Conservation (phyloP, 35 echinoderm and acorn worm genomes). For the Acanthaster planci region DNA sequence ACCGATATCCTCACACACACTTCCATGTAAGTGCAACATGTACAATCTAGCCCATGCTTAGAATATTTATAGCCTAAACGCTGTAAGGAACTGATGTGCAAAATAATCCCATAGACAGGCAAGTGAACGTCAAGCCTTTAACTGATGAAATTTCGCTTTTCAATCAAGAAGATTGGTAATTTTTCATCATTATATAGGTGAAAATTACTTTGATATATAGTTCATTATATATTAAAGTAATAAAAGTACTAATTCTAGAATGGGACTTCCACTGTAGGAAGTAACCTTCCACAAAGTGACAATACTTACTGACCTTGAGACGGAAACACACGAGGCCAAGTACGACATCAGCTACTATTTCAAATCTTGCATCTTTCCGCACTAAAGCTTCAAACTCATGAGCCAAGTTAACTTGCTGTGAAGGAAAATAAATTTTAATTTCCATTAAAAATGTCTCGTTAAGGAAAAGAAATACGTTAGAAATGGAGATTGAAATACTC, state of each 20-base stretch:
- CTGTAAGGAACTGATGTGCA: too few relatives aligned
- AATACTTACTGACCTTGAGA: conserved; percentile 64
- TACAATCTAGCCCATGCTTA: too few relatives aligned
- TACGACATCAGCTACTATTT: conserved; percentile 81
- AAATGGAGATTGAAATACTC: too few relatives aligned
- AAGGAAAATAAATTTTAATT: conserved; percentile 14
- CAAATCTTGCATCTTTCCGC: conserved; percentile 63
- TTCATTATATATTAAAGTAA: neutral
- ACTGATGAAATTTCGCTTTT: neutral
- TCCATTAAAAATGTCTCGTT: too few relatives aligned
- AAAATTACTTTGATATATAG: neutral
- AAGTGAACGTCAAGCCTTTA: neutral
- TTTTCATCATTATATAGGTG: neutral
- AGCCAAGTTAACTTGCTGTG: conserved; percentile 82
- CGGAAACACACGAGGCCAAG: conserved; percentile 91
- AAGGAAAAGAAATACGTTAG: too few relatives aligned
- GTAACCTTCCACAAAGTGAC: too few relatives aligned
- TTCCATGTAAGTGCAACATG: too few relatives aligned
- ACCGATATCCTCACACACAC: too few relatives aligned
- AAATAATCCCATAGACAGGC: too few relatives aligned
- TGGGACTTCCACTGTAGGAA: neutral
- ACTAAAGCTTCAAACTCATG: conserved; percentile 89
- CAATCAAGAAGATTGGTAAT: neutral
- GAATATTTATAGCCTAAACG: too few relatives aligned
- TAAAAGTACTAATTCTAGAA: neutral